Base-by-base conservation (phyloP, 2,113 vertebrate species). In the Puma concolor region DNA sequence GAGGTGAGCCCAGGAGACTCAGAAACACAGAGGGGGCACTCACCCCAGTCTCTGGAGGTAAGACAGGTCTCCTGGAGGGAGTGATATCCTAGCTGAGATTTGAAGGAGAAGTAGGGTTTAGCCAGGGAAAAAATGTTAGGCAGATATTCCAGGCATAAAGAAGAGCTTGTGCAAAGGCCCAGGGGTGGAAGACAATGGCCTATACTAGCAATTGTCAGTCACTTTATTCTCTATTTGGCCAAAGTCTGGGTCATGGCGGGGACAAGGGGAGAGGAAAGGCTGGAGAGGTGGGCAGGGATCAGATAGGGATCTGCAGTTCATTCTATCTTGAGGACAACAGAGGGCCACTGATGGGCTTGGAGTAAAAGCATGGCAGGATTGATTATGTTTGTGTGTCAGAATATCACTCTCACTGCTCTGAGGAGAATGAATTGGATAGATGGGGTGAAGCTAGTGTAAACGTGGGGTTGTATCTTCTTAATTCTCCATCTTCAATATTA, bases 11-110 rank as follows among this genome's bases (percentile, higher is more conserved):
- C 12, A 0, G 25, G 57, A 44, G 25, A 17, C 71, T 79, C 94
- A 25, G 63, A 72, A 31, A n/a, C 41, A 19, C 44, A 66, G 31
- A 54, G 3, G 4, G n/a, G 41, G 4, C 13, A 13, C 29, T 31
- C 25, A 27, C 6, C 82, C 36, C 25, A 15, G 27, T 19, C 74
- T 88, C 33, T 29, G 36, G 44, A 86, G 44, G 8, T 33, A 16
- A 19, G 63, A 94, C 29, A 84, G n/a, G 57, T 36, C 77, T 86
- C 27, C 83, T 63, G 27, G 86, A 79, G 77, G 38, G 72, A 31
- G 82, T 0, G 7, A 9, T 0, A 0, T n/a, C 27, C 69, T 72
- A 23, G 4, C 50, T 13, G 38, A 67, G 36, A 33, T 38, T 14
- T 27, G 23, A 52, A 29, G 48, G 36, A 15, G 15, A 44, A 80